These are phyloP conservation scores for Zaprionus kolodkinae DNA, from an alignment of 1,140 invertebrate genomes.

Conservation along the genomic window DNA sequence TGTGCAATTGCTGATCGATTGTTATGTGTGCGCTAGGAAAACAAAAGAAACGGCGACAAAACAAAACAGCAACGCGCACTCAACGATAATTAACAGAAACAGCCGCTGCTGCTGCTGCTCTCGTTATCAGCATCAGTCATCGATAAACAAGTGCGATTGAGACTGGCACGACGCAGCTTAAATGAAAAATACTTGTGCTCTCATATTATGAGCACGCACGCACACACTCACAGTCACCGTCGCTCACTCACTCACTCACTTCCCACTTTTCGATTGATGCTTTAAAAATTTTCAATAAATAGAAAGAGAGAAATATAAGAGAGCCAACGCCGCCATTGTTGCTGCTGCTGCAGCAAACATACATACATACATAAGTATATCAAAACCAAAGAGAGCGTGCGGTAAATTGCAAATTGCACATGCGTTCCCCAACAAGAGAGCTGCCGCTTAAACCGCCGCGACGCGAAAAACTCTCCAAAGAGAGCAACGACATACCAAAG, in stretches of 20 bases:
- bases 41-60: constrained; percentile 21
- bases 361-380: no score
- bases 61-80: neutral
- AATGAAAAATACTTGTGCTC: neutral
- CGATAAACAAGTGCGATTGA: constrained; percentile 33
- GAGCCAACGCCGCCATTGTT: neutral
- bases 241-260: neutral
- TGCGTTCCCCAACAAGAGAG: constrained; percentile 52
- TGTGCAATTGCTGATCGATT: constrained; percentile 69
- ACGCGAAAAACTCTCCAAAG: constrained; percentile 26
- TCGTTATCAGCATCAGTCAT: constrained; percentile 15
- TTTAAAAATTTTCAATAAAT: constrained; percentile 16
- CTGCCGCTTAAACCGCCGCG: constrained; percentile 62
- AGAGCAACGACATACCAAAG: constrained; percentile 3
- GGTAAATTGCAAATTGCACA: constrained; percentile 39
- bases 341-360: neutral
- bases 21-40: constrained; percentile 53
- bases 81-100: constrained; percentile 36
- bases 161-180: neutral
- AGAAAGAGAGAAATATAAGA: neutral
- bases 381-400: constrained; percentile 3
- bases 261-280: neutral
- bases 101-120: neutral
- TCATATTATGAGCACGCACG: no score
- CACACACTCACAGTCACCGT: no score